Base-by-base conservation (phyloP, 2,797 vertebrate genomes). In the Nyctibius grandis region DNA sequence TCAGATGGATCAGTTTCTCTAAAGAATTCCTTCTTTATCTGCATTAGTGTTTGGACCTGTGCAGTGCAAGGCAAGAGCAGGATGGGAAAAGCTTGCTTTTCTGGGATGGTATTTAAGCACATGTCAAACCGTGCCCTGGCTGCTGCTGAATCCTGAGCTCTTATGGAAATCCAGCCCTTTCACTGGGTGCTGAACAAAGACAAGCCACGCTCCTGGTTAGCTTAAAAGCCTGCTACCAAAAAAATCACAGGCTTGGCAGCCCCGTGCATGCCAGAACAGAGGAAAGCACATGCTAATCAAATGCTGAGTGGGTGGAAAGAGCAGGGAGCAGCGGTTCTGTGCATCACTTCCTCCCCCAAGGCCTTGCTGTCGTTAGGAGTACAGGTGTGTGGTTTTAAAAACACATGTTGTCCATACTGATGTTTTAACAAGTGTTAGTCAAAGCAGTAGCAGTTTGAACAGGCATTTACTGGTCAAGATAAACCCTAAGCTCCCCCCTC, bases 381-480 rank as follows among this genome's bases (percentile, higher is more conserved):
- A 93, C 85, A 96, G 95, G 95, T 93, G 89, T 90, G 91, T 70
- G 83, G 68, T 42, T 93, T 89, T 63, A 77, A 82, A 90, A 89
- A 47, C 95, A 93, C 80, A 5, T n/a, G 72, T 82, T 94, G 88
- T 76, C 91, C 83, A 45, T 20, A 18, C 72, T 36, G n/a, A 48
- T 45, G 34, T 19, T 88, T 86, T 88, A 94, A 93, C 75, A 73
- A 84, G 82, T 1, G 0, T 73, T 93, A 88, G 65, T 75, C 85
- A 80, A 81, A 89, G 91, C 77, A 88, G 79, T 47, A 76, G 88
- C 59, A 73, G 72, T 44, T 95, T 77, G 85, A 88, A 82, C 54
- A 84, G 70, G 88, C 80, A 74, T 87, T 95, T 79, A 75, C 73
- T 74, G 91, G 94, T 95, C 89, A 95, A 91, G 88, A 95, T 94